Evolutionary conservation across 2,888 invertebrate species (phyloP), one percentile per base, ranked within the genome.

Genomic region (Dryomyza anilis): DNA sequence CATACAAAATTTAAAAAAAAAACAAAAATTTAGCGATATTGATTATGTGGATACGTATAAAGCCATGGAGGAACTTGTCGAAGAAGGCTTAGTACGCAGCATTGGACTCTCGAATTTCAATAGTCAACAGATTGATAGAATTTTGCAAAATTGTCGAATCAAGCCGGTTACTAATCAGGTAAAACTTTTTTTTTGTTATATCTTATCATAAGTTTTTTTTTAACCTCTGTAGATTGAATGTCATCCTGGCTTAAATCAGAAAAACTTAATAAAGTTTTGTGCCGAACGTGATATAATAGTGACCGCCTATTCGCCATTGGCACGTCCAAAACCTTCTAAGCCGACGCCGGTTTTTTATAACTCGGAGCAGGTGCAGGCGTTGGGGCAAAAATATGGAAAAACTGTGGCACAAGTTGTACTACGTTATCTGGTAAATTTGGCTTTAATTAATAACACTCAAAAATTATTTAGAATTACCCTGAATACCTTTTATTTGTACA

Each of bases 91-190:
- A 10, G 86, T 88, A 0, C 89, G 86, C 72, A 90, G 91, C 71
- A 91, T 96, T 75, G 95, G 95, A 0, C 74, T 95, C 3, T 93
- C 93, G 29, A 96, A 96, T 83, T 95, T 95, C 80, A 95, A 92
- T 81, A 87, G 85, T 69, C 81, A 85, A 46, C 95, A 96, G 82
- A 83, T 93, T 3, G 87, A 90, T 57, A 85, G 91, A 62, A 74
- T 96, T n/a, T 76, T 94, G 45, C 84, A 85, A 1, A 85, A 80
- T 2, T 88, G 89, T 6, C 85, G 81, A 55, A 86, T 91, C 64
- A 87, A 87, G 72, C 92, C 92, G 0, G 89, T 86, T 0, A 85
- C 85, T 2, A 86, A 87, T 66, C 91, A 91, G 70, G 77, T 85
- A n/a, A 19, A 3, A 30, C 7, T 1, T 7, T 21, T 23, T 0